Evolutionary conservation across 2,797 vertebrate genomes (phyloP).

Genomic region (Glyptemys insculpta): DNA sequence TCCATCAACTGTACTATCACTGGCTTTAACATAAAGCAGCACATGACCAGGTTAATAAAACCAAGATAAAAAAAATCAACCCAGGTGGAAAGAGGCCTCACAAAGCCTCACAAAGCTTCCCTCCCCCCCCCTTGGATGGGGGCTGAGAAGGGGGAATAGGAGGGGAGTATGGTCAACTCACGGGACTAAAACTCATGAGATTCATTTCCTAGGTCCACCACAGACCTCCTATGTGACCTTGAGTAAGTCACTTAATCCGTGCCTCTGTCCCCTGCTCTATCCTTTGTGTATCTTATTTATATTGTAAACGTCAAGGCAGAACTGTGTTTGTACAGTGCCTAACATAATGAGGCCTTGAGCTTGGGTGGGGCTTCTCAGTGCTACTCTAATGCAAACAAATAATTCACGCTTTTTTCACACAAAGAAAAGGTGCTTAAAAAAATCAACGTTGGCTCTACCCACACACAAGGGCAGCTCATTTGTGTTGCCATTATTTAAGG

Average conservation of each 20-base stretch:
- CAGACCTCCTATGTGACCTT: neutral
- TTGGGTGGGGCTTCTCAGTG: neutral
- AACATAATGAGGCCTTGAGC: neutral
- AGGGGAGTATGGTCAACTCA: neutral
- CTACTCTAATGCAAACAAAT: neutral
- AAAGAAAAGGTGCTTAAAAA: neutral
- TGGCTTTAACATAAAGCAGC: neutral
- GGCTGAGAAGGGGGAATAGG: neutral
- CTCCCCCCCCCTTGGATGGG: neutral
- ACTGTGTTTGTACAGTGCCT: neutral
- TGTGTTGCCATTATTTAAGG: neutral
- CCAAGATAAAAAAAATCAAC: neutral
- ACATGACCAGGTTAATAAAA: neutral
- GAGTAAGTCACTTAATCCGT: neutral
- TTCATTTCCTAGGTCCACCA: neutral
- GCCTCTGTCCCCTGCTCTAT: neutral
- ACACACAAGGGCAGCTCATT: neutral
- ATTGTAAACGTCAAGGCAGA: neutral
- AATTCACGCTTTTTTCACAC: neutral
- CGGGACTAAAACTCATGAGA: neutral
- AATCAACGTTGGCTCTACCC: neutral
- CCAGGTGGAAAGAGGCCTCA: accelerated
- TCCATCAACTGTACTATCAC: neutral
- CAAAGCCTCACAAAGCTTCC: neutral
- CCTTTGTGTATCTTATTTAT: neutral